Base-by-base conservation (phyloP, 2,888 invertebrate genomes). In the Thereva unica region DNA sequence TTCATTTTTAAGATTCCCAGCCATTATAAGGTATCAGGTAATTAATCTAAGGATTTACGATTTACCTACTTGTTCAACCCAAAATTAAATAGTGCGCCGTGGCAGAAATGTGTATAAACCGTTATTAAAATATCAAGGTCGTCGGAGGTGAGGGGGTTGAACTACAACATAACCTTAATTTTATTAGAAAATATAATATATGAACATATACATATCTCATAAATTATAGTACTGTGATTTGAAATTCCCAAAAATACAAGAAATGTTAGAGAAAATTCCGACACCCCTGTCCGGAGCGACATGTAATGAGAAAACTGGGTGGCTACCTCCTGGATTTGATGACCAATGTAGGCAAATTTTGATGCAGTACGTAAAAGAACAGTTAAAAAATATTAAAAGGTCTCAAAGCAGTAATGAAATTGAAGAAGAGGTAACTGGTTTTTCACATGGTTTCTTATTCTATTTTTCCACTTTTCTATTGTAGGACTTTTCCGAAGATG, bases 291-390 rank as follows among this genome's bases (percentile, higher is more conserved):
- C 85, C 0, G 84, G 84, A 6, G 83, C 84, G 67, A 83, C 84
- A 45, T 92, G 89, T 75, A 88, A 92, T 75, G 85, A 86, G 73
- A 87, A 87, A 77, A 85, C 87, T 67, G 93, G 93, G 23, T 94
- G 93, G 93, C 80, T 93, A 67, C 89, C 92, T 0, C 81, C 83
- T 5, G 87, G 87, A 68, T 87, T 90, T 47, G 87, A 88, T 71
- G 86, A 87, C 59, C 84, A 85, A 64, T 89, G 90, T 68, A 84
- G 93, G 53, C 89, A 91, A 78, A 87, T 90, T 71, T 85, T 92
- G 63, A 89, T 87, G 74, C 84, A 83, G 71, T 85, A 86, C 72
- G 85, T 89, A 45, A 85, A 86, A 64, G 82, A 85, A 3, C 79
- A 83, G 34, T 68, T 79, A 47, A 5, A 78, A 74, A 64, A 74